Conservation (phyloP, 2,888 invertebrate species). For the Cremastinae sp. region DNA sequence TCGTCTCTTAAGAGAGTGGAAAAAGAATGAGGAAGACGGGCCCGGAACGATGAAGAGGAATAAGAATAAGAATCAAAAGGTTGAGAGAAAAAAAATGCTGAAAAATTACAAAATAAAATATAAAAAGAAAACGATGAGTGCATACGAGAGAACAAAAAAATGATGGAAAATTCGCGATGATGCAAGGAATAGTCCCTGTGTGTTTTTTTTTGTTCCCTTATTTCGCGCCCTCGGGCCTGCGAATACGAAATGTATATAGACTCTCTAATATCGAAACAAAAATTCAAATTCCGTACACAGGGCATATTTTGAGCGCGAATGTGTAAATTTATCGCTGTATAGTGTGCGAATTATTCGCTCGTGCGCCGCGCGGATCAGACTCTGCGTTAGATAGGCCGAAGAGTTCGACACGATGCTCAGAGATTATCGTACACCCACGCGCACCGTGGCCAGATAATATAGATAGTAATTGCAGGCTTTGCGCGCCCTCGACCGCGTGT, state of each 20-base stretch:
- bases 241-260: slow-evolving; percentile 50
- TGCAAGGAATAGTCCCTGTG: slow-evolving; percentile 40
- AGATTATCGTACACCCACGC: slow-evolving; percentile 78
- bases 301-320: background rate
- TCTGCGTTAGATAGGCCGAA: slow-evolving; percentile 46
- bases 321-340: background rate
- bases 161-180: slow-evolving; percentile 37
- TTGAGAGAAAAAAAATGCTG: slow-evolving; percentile 15
- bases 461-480: slow-evolving; percentile 67
- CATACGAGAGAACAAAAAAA: slow-evolving; percentile 47
- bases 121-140: slow-evolving; percentile 43
- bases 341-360: background rate
- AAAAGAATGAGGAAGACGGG: slow-evolving; percentile 42
- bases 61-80: slow-evolving; percentile 10
- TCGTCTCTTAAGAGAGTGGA: slow-evolving; percentile 52
- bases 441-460: slow-evolving; percentile 65
- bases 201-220: slow-evolving; percentile 61
- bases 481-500: slow-evolving; percentile 53
- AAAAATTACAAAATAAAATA: background rate
- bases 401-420: slow-evolving; percentile 75
- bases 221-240: slow-evolving; percentile 59
- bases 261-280: slow-evolving; percentile 15
- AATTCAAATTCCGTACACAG: background rate
- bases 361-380: slow-evolving; percentile 36
- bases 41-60: slow-evolving; percentile 21